phyloP scores from a whole-genome alignment of 2,888 invertebrate species.

The Mythimna impura region DNA sequence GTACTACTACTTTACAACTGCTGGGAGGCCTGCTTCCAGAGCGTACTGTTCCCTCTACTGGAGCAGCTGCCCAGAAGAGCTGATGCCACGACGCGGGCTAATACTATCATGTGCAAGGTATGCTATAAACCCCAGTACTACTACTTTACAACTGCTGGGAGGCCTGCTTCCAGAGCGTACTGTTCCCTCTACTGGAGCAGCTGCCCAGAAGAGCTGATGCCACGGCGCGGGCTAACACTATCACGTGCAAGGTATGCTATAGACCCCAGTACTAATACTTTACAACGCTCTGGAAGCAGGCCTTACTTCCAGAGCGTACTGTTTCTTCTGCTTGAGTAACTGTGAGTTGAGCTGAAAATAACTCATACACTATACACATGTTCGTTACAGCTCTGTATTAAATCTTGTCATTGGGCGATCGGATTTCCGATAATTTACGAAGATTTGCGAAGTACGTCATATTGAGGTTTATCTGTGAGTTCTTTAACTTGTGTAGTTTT shows the following conservation, averaged over 20 bases:
- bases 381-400: too few species aligned
- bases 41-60: conserved; percentile 98
- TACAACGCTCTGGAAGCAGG: conserved; percentile 90
- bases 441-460: not conserved
- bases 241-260: conserved; percentile 94
- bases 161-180: conserved; percentile 77
- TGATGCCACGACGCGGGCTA: conserved; percentile 83
- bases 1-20: too few species aligned
- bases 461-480: not conserved
- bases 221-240: conserved; percentile 90
- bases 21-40: conserved; percentile 97
- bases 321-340: conserved; percentile 95
- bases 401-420: too few species aligned
- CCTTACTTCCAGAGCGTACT: too few species aligned
- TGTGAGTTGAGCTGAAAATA: conserved; percentile 77
- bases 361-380: too few species aligned
- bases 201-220: conserved; percentile 88
- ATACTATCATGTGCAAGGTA: conserved; percentile 96
- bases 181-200: conserved; percentile 95
- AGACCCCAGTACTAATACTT: too few species aligned
- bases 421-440: not conserved
- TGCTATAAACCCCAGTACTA: too few species aligned
- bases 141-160: conserved; percentile 87
- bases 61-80: conserved; percentile 90
- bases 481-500: not conserved